Base-by-base conservation (phyloP, 2,113 vertebrate genomes). In the Aythya baeri region DNA sequence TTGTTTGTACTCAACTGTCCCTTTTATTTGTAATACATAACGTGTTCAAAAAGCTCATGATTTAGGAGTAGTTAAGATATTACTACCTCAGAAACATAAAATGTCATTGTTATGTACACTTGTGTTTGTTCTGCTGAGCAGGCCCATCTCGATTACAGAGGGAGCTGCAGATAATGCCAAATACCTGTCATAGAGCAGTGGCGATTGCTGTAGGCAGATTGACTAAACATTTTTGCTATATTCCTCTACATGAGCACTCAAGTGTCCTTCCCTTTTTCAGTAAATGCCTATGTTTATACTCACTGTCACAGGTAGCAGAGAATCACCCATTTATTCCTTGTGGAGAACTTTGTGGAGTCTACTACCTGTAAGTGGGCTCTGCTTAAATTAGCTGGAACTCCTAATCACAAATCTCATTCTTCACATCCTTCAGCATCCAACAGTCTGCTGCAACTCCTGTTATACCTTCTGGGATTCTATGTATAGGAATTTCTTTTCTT, bases 391-490 rank as follows among this genome's bases (percentile, higher is more conserved):
- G 9, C 20, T 80, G 49, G 43, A 84, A 50, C 46, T 82, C 36
- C 62, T 75, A 34, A 68, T 67, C 1, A 0, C 66, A 59, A 18
- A n/a, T 55, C 75, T 85, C 11, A 0, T 90, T 92, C 50, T 32
- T 78, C 61, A 82, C 34, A 68, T 32, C 38, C 46, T 71, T 85
- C 75, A 88, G 57, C 43, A 70, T 88, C 58, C 83, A 87, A 20
- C 52, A 85, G 62, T 43, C 61, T 93, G 46, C 85, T 82, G 32
- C 54, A 87, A 14, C 63, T 88, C 71, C 85, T 94, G 70, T 73
- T 61, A 31, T 36, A 78, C 83, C 61, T 78, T 81, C 79, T 88
- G 76, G 36, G 61, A 85, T 41, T 92, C 65, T 41, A 4, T 32
- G 14, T 62, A 29, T 57, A 83, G 57, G 43, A n/a, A 38, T 87